Conservation (phyloP, 2,888 invertebrate genomes). For the Marronus borbonicus region DNA sequence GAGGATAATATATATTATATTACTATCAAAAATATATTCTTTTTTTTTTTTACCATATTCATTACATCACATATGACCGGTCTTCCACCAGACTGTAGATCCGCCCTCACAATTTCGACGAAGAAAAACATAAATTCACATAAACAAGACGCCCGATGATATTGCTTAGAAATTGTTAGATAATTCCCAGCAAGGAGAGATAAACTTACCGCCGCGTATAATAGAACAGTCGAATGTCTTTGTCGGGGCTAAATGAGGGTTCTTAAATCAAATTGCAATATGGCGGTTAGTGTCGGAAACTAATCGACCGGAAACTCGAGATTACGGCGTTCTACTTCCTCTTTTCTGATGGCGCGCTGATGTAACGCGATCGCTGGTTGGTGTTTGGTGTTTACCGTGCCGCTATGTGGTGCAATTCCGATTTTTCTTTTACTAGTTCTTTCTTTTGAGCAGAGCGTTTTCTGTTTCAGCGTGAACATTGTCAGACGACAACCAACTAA, state of each 20-base stretch:
- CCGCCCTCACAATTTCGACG: background rate
- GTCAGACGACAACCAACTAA: background rate
- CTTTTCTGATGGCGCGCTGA: conserved; percentile 44
- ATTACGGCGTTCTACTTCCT: conserved; percentile 65
- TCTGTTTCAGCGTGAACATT: conserved; percentile 13
- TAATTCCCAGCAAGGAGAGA: conserved; percentile 60
- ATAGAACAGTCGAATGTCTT: conserved; percentile 70
- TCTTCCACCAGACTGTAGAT: too few relatives aligned
- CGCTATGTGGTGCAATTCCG: conserved; percentile 1
- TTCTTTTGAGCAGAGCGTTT: background rate
- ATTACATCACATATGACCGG: too few relatives aligned
- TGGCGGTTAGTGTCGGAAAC: conserved; percentile 69
- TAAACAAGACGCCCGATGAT: conserved; percentile 62
- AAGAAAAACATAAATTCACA: conserved; percentile 49
- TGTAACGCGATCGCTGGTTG: conserved; percentile 3
- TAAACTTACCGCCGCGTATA: conserved; percentile 68
- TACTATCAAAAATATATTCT: too few relatives aligned
- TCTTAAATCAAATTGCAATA: conserved; percentile 72
- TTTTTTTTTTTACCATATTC: too few relatives aligned
- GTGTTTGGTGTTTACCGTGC: background rate
- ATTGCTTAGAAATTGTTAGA: conserved; percentile 64
- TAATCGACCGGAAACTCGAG: conserved; percentile 71
- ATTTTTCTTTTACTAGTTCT: background rate
- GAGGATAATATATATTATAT: too few relatives aligned
- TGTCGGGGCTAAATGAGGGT: conserved; percentile 70